Evolutionary conservation across 2,113 vertebrate species (phyloP), one percentile per base, ranked within the genome.

Genomic region (Lepidothrix coronata): DNA sequence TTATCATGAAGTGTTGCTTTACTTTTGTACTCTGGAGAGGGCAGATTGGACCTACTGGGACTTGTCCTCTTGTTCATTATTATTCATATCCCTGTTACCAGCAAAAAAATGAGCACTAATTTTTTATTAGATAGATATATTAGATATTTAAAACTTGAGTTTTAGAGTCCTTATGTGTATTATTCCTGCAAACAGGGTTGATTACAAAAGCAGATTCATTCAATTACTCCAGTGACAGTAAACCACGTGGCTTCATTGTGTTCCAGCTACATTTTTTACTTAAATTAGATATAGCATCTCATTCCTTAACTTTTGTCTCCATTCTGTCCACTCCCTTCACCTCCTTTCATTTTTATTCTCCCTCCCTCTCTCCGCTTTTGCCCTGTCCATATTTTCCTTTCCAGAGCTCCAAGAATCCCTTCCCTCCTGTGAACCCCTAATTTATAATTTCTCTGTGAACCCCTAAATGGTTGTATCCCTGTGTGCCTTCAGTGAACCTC

Each of bases 201-300:
- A 87, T 94, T 76, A 54, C 27, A 79, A 79, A 89, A 92, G 5
- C 81, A 85, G 93, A 91, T 62, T 57, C 61, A 30, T 44, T 91
- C 66, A 65, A 49, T 59, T 85, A 46, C 51, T 85, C 57, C 62
- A 39, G 51, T 44, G 37, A 61, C 76, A 85, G 37, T 66, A 91
- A 92, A 52, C 62, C 83, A 75, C 8, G 14, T 93, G 90, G 61
- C 63, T 89, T 83, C 78, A 28, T 77, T 82, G 61, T 81, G 70
- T 58, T 49, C 83, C 61, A 75, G 70, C 79, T 57, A 41, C 11
- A 1, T 23, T 67, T 88, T 81, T 43, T 4, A 31, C 68, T 65
- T 89, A 84, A 68, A 80, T 73, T 57, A 31, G 25, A 20, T 15
- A 8, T 2, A 70, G 11, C 30, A 75, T 67, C 65, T 67, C 15